Percentiles rank a stretch among this genome's conserved stretches.
phyloP scores from a whole-genome alignment of 2,888 invertebrate genomes.

The Stegana nigrithorax region DNA sequence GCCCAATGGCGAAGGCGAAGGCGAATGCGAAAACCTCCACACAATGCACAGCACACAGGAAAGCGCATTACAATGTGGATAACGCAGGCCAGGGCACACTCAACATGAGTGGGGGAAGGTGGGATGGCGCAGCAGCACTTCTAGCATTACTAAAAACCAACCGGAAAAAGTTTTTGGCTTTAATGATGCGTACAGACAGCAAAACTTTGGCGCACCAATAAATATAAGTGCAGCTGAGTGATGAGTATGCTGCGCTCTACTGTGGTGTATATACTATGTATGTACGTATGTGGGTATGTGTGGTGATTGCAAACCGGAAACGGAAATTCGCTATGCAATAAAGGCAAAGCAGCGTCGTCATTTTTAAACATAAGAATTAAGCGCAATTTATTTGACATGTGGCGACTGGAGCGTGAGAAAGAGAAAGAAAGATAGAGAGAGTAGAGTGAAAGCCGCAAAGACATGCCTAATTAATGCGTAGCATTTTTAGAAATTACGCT shows the following conservation, averaged over 20 bases:
- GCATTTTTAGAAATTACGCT: not conserved
- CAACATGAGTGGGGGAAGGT: not conserved
- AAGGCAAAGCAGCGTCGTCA: not conserved
- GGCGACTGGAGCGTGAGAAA: no score
- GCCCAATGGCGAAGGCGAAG: conserved; percentile 20
- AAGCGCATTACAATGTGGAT: not conserved
- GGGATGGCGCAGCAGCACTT: conserved; percentile 33
- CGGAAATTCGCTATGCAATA: not conserved
- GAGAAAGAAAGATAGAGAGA: no score
- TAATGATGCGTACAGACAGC: conserved; percentile 54
- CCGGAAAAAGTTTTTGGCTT: conserved; percentile 44
- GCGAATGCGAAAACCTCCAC: not conserved
- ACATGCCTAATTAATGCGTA: conserved; percentile 7
- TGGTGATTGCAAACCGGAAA: no score
- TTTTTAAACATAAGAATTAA: conserved; percentile 12
- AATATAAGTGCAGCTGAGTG: no score
- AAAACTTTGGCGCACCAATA: conserved; percentile 38
- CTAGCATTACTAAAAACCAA: no score
- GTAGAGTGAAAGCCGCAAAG: not conserved
- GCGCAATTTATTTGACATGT: conserved; percentile 7
- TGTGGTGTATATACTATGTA: no score
- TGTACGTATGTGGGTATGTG: not conserved
- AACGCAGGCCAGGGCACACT: not conserved
- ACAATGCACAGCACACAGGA: conserved; percentile 2
- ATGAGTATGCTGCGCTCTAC: no score